Conservation (phyloP, 2,797 vertebrate species). For the Lemur catta region DNA sequence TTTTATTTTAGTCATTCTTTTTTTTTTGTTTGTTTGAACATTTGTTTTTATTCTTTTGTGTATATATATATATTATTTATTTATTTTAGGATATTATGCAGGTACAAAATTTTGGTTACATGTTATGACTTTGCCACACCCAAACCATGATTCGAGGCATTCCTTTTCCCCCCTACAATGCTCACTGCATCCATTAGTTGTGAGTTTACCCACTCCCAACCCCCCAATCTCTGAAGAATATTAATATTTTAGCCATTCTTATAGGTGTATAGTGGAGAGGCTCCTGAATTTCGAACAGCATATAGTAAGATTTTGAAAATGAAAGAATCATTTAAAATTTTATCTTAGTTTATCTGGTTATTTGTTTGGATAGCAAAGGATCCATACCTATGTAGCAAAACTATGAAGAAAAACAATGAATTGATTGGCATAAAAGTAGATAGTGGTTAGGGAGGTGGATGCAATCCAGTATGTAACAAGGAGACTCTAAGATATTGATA, state of each 20-base stretch:
- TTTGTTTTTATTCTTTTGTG: too few species aligned
- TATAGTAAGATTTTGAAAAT: slow-evolving; percentile 1
- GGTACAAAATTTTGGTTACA: too few species aligned
- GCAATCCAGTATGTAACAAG: background rate
- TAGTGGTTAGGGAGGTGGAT: background rate
- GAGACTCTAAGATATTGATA: background rate
- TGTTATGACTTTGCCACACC: too few species aligned
- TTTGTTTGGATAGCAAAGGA: background rate
- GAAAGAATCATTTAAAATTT: background rate
- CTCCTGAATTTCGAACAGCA: background rate
- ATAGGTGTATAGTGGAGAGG: background rate
- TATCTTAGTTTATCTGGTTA: background rate
- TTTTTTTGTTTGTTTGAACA: too few species aligned
- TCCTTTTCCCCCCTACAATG: too few species aligned
- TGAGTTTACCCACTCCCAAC: too few species aligned
- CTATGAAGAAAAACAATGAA: background rate
- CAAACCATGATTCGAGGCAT: too few species aligned
- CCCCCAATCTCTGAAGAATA: too few species aligned
- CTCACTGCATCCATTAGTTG: too few species aligned
- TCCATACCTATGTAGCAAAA: background rate
- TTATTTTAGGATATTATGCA: too few species aligned
- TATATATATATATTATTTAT: too few species aligned
- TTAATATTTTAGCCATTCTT: background rate
- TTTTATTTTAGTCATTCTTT: background rate
- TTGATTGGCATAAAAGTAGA: background rate